phyloP scores from a whole-genome alignment of 1,140 invertebrate genomes.

The Maconellicoccus hirsutus region DNA sequence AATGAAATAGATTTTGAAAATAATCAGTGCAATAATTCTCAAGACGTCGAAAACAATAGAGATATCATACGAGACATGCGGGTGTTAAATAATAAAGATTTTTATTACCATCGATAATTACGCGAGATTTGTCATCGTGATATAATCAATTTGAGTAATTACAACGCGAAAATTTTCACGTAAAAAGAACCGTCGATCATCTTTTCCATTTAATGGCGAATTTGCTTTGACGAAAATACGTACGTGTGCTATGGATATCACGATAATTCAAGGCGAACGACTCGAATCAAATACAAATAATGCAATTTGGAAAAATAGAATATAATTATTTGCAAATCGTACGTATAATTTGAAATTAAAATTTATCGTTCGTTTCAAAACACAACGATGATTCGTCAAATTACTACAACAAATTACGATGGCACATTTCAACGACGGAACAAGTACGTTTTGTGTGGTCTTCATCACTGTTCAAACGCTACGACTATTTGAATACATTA shows the following conservation, averaged over 20 bases:
- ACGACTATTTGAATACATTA: too few relatives aligned
- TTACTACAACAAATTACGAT: not conserved
- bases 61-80: too few relatives aligned
- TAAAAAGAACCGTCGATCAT: not conserved
- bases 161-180: not conserved
- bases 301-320: not conserved
- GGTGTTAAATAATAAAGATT: not conserved
- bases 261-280: conserved; percentile 7
- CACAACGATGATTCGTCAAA: not conserved
- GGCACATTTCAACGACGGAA: not conserved
- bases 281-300: not conserved
- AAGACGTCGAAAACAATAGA: too few relatives aligned
- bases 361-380: not conserved
- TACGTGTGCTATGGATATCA: not conserved
- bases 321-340: not conserved
- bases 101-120: not conserved
- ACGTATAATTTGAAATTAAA: not conserved
- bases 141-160: too few relatives aligned
- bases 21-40: too few relatives aligned
- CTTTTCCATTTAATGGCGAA: not conserved
- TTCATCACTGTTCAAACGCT: too few relatives aligned
- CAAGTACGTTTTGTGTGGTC: not conserved
- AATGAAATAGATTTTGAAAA: too few relatives aligned
- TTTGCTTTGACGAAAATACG: not conserved
- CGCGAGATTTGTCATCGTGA: too few relatives aligned